Evolutionary conservation across 2,113 vertebrate species (phyloP).

Genomic region (Corydoras maculifer): DNA sequence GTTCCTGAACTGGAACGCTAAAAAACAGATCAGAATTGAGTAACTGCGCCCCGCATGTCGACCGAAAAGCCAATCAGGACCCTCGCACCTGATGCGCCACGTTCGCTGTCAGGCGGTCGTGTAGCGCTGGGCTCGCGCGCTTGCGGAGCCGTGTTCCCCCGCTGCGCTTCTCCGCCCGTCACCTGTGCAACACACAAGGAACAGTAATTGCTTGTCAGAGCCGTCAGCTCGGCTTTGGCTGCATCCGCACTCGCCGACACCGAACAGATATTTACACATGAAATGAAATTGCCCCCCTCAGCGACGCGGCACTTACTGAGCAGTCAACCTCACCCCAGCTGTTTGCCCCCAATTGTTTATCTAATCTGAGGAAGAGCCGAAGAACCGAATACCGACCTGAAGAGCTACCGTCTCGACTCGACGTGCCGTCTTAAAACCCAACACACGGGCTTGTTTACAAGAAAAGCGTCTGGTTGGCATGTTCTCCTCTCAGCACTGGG

Average conservation of each 20-base stretch:
- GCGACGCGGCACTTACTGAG: slow-evolving; percentile 35
- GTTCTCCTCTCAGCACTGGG: no score
- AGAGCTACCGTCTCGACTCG: slow-evolving; percentile 7
- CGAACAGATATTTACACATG: slow-evolving; percentile 51
- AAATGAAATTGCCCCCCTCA: slow-evolving; percentile 47
- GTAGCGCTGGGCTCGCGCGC: not conserved
- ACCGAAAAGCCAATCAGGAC: slow-evolving; percentile 12
- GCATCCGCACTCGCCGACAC: slow-evolving; percentile 38
- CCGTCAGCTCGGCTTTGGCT: slow-evolving; percentile 43
- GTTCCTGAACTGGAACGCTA: no score
- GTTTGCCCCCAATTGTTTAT: slow-evolving; percentile 38
- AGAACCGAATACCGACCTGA: slow-evolving; percentile 4
- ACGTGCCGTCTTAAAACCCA: not conserved
- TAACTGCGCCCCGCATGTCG: not conserved
- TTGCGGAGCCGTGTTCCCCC: slow-evolving; percentile 5
- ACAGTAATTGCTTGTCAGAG: slow-evolving; percentile 52
- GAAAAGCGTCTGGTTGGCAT: no score
- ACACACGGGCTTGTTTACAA: no score
- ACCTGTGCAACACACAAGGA: slow-evolving; percentile 41
- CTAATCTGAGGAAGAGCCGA: slow-evolving; percentile 32
- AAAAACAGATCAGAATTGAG: no score
- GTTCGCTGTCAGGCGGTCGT: slow-evolving; percentile 5
- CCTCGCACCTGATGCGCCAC: not conserved
- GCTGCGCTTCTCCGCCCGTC: slow-evolving; percentile 21
- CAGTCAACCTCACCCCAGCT: slow-evolving; percentile 41